Base-by-base conservation (phyloP, 2,888 invertebrate genomes). In the Spilarctia lutea region DNA sequence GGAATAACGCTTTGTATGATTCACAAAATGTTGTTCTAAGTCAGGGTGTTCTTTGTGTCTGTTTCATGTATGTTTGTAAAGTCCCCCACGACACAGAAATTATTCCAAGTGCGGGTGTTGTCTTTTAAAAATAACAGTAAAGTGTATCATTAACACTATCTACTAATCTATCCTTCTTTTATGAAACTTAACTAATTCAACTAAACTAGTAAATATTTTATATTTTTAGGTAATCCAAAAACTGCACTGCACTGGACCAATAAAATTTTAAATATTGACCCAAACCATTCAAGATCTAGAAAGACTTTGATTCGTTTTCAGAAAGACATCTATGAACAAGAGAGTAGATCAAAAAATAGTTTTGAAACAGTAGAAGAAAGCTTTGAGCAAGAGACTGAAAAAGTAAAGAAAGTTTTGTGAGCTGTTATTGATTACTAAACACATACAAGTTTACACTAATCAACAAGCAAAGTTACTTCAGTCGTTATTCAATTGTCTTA, bases 251-350 rank as follows among this genome's bases (percentile, higher is more conserved):
- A 97, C 83, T 97, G 99, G 96, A 99, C 99, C 3, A 97, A 98
- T 87, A 98, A 98, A 90, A 96, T 99, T 68, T 93, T 99, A 76
- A 97, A 97, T 79, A 87, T 99, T 71, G 96, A 97, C 56, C 99
- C 99, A 0, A 96, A 97, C 18, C 99, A 99, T 93, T 96, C 97
- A 68, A 96, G 99, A 63, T 99, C 99, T 1, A 94, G 96, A 68
- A 99, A 99, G 68, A 99, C 99, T 94, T 97, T 98, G 83, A 97
- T 97, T 1, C 99, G 98, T 93, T 99, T 99, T 91, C 97, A 98
- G 90, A 98, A 98, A 87, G 97, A 97, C 84, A 96, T 99, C 60
- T 96, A 96, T 65, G 93, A 94, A 69, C 88, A 91, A 67, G 91
- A 93, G 16, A 86, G 80, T 2, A 83, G 82, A 18, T 69, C 85